Percentiles rank a stretch among this genome's conserved stretches.
These are phyloP conservation scores for Megamerina dolium DNA, from an alignment of 2,888 invertebrate species.

Conservation along the genomic window DNA sequence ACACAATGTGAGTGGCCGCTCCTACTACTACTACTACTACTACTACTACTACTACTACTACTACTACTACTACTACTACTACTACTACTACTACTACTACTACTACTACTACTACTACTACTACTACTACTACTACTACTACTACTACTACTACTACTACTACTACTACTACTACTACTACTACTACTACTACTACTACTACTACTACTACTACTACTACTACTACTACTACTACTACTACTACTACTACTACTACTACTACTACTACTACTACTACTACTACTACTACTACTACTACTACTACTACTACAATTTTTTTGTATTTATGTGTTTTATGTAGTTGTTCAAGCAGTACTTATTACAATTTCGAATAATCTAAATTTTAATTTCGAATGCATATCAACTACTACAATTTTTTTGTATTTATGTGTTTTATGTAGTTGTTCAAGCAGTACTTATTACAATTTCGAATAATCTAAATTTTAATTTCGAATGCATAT, in stretches of 20 bases:
- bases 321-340: too few relatives aligned
- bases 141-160: neutral
- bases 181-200: neutral
- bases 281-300: neutral
- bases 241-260: neutral
- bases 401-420: neutral
- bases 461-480: too few relatives aligned
- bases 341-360: too few relatives aligned
- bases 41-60: neutral
- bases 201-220: neutral
- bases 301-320: too few relatives aligned
- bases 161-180: neutral
- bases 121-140: neutral
- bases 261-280: neutral
- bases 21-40: too few relatives aligned
- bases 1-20: too few relatives aligned
- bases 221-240: neutral
- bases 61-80: neutral
- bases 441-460: too few relatives aligned
- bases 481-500: too few relatives aligned
- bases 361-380: too few relatives aligned
- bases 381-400: neutral
- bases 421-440: too few relatives aligned
- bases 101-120: neutral
- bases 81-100: neutral